Evolutionary conservation across 2,113 vertebrate species (phyloP).

Genomic region (Lamprologus ornatipinnis): DNA sequence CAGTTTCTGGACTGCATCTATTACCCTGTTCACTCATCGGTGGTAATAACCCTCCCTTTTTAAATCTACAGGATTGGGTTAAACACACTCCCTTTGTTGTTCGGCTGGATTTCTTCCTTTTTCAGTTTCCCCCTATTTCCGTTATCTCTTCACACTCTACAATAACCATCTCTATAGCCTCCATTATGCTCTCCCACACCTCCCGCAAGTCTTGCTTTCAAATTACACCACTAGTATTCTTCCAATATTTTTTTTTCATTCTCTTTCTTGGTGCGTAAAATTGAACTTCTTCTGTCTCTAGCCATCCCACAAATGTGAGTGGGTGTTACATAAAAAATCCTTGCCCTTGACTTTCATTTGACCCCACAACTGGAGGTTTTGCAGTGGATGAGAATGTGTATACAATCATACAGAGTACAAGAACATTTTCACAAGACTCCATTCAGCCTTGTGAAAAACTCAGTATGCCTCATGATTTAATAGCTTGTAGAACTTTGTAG

Average conservation of each 20-base stretch:
- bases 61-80: not conserved
- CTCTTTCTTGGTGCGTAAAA: conserved; percentile 27
- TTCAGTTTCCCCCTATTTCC: not conserved
- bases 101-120: not conserved
- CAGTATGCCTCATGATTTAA: not conserved
- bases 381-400: not conserved
- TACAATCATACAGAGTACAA: not conserved
- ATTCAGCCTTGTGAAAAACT: not conserved
- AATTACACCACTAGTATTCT: not conserved
- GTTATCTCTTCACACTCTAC: not conserved
- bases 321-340: not conserved
- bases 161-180: not conserved
- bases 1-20: not conserved
- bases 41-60: not conserved
- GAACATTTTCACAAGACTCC: not conserved
- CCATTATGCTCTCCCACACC: not conserved
- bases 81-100: not conserved
- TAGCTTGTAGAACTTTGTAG: not conserved
- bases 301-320: not conserved
- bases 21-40: not conserved
- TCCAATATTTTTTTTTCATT: not conserved
- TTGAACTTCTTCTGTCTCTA: not conserved
- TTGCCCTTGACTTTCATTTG: not conserved
- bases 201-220: not conserved
- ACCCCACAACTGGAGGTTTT: not conserved